A percentile compares a stretch with the other conserved stretches of the same genome.
Evolutionary conservation across 1,140 invertebrate species (phyloP).

Genomic region (Pararge aegeria): DNA sequence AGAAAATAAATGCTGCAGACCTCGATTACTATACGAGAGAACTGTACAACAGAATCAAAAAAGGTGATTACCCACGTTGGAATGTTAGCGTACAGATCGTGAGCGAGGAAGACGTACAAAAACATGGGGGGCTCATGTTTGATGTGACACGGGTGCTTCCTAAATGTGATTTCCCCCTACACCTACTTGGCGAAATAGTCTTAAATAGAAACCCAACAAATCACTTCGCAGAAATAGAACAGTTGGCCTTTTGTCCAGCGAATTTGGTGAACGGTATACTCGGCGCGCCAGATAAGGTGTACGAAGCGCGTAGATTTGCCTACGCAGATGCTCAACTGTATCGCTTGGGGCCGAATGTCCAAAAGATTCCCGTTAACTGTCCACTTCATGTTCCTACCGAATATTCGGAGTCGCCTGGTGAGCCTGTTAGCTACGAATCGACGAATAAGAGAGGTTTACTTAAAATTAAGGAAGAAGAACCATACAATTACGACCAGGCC

Average conservation of each 20-base stretch:
- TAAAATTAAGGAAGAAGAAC: neutral
- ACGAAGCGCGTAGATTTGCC: constrained; percentile 91
- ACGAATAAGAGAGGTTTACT: neutral
- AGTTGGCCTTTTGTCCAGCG: constrained; percentile 91
- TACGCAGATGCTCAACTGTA: constrained; percentile 94
- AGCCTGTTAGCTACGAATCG: neutral
- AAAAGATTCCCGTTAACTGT: constrained; percentile 74
- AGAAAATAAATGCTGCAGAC: constrained; percentile 80
- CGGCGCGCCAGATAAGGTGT: constrained; percentile 91
- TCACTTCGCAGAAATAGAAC: constrained; percentile 93
- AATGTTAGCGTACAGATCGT: constrained; percentile 79
- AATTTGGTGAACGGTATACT: constrained; percentile 92
- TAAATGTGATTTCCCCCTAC: constrained; percentile 89
- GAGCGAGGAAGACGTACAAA: constrained; percentile 70
- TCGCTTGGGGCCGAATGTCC: constrained; percentile 91
- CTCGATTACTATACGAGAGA: constrained; percentile 87
- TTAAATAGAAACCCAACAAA: constrained; percentile 90
- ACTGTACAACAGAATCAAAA: constrained; percentile 86
- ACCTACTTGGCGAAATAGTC: constrained; percentile 90
- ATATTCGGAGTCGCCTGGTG: neutral
- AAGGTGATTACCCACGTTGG: constrained; percentile 85
- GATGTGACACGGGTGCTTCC: constrained; percentile 88
- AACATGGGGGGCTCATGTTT: constrained; percentile 80
- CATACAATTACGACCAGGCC: neutral
- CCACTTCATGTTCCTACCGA: neutral